Evolutionary conservation across 1,140 invertebrate genomes (phyloP), one percentile per base, ranked within the genome.

Genomic region (Caenorhabditis briggsae): DNA sequence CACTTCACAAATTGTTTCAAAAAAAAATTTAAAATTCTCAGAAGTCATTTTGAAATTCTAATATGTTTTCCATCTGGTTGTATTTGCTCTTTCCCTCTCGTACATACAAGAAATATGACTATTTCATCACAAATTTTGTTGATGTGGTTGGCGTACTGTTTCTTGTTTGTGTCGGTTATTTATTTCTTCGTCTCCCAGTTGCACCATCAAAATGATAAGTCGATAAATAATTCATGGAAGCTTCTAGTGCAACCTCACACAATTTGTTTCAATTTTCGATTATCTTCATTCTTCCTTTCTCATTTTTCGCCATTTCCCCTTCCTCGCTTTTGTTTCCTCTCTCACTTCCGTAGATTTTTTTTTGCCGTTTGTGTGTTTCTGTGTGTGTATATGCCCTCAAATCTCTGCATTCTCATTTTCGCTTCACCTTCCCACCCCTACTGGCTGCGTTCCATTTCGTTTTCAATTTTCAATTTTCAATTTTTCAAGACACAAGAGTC

Each of bases 251-350:
- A 33, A 61, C 20, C 59, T 33, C 33, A 61, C 59, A 61, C 59
- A 61, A 61, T 61, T 61, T 61, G 25, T 61, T 61, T 61, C 59
- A 61, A 61, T 61, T 25, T 61, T 61, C 59, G 59, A 61, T 61
- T 25, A 61, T 61, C 59, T 61, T 25, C 59, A 61, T 14, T n/a
- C 56, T 23, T 14, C 8, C n/a, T 25, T 23, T 61, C 59, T 61
- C 23, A 25, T 25, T 61, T 61, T 61, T 18, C 56, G 56, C n/a
- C 56, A n/a, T 61, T 61, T 61, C 23, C 23, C 14, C 20, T 61
- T 25, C 59, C n/a, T 61, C 59, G 59, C 23, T 33, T 61, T 33
- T 61, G 59, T 61, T 61, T 61, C 59, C 25, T 14, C 59, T 23
- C 59, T 61, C n/a, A 58, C 56, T 58, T 58, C 56, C 56, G 23